Evolutionary conservation across 2,888 invertebrate genomes (phyloP).

Genomic region (Aporophyla nigra): DNA sequence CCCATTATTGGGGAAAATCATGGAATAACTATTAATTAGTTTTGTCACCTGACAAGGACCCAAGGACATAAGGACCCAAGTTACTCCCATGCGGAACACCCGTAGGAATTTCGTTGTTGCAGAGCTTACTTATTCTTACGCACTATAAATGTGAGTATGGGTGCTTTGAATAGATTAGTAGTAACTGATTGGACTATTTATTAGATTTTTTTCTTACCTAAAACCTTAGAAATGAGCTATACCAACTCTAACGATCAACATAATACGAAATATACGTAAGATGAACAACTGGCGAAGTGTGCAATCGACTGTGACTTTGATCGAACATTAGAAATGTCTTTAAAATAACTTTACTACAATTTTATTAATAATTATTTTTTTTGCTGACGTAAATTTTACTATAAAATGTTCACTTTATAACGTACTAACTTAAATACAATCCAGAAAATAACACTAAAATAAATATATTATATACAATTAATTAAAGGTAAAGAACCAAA

Average conservation of each 20-base stretch:
- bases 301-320: conserved; percentile 19
- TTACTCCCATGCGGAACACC: conserved; percentile 1
- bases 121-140: neutral
- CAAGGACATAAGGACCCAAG: neutral
- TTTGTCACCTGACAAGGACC: neutral
- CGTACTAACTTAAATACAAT: too few species aligned
- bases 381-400: too few species aligned
- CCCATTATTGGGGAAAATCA: neutral
- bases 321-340: conserved; percentile 1
- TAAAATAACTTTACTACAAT: neutral
- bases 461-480: too few species aligned
- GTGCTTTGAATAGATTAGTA: neutral
- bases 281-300: neutral
- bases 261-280: neutral
- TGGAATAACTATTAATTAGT: neutral
- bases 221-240: neutral
- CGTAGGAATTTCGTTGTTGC: neutral
- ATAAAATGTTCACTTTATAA: too few species aligned
- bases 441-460: too few species aligned
- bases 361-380: too few species aligned
- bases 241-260: neutral
- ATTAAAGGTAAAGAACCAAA: too few species aligned
- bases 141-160: neutral
- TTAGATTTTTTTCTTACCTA: neutral
- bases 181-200: neutral